These are phyloP conservation scores for Stichopus chloronotus DNA, from an alignment of 35 echinoderm and acorn worm species.

Conservation along the genomic window DNA sequence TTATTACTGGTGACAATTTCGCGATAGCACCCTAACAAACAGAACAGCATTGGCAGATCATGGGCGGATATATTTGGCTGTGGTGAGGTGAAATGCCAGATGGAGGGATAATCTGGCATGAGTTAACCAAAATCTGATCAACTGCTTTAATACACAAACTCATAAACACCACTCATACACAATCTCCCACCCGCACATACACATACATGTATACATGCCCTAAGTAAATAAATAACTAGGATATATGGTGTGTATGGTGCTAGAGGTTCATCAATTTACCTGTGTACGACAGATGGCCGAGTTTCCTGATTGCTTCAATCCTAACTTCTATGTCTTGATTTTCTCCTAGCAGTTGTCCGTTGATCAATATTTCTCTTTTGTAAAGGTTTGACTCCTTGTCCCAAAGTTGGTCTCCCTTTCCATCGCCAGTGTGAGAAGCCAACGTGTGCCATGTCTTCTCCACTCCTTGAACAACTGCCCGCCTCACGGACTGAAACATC, in stretches of 20 bases:
- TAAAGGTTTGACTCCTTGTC: constrained; percentile 85
- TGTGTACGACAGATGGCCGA: constrained; percentile 83
- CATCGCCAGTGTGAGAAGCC: constrained; percentile 77
- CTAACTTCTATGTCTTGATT: constrained; percentile 73
- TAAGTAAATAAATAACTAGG: too few relatives aligned
- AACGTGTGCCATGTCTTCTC: constrained; percentile 90
- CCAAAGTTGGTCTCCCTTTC: constrained; percentile 70
- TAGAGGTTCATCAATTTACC: constrained; percentile 51
- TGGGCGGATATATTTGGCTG: too few relatives aligned
- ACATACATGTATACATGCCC: too few relatives aligned
- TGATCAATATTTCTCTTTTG: constrained; percentile 86
- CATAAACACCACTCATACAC: too few relatives aligned
- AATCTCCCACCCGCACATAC: too few relatives aligned
- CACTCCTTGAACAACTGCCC: constrained; percentile 81
- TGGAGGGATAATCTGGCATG: too few relatives aligned
- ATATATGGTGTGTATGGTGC: neutral
- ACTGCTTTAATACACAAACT: too few relatives aligned
- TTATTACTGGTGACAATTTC: too few relatives aligned
- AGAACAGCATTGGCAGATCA: neutral
- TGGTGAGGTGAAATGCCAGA: too few relatives aligned
- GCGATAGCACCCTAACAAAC: too few relatives aligned
- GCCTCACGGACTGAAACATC: constrained; percentile 90
- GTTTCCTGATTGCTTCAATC: constrained; percentile 80
- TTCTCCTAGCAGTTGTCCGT: constrained; percentile 58
- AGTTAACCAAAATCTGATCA: too few relatives aligned